Base-by-base conservation (phyloP, 2,888 invertebrate species). In the Heteromurus nitidus region DNA sequence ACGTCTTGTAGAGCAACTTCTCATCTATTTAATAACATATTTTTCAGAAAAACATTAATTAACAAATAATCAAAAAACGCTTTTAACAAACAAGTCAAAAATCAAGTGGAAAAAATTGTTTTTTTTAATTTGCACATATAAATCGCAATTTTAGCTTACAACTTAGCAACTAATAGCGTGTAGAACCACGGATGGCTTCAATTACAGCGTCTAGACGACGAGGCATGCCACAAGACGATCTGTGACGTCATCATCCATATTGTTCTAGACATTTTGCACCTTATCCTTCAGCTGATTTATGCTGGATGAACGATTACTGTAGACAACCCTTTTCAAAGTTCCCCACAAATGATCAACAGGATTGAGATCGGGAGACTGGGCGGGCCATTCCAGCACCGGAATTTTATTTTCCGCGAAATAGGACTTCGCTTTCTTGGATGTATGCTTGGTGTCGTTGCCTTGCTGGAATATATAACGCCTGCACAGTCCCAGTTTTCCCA, bases 381-480 rank as follows among this genome's bases (percentile, higher is more conserved):
- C 44, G 20, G 76, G 62, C 76, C 76, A 76, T 3, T 60, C 50
- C 16, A 82, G 53, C 11, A 69, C 65, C 20, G 64, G 30, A 3
- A 77, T 64, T n/a, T 36, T 64, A 2, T 76, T 69, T 50, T 82
- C 53, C 28, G 47, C 24, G 30, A 82, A 76, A n/a, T 13, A 76
- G 1, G 60, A 28, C 24, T n/a, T 50, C 1, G 58, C 65, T 3
- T 20, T 31, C 5, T 18, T 3, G 13, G 76, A 60, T 13, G 65
- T 77, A 44, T 82, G 82, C 53, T 79, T 80, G 1, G 79, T 79
- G 22, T 79, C 82, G 24, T 82, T 82, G 68, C 74, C 82, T 26
- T 80, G 68, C 31, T 73, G 79, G 22, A 82, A 72, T 28, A 58
- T 55, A 30, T 24, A 72, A 2, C 42, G 2, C 20, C 58, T 13